Conservation (phyloP, 2,113 vertebrate genomes). For the Leucopternis melanops region DNA sequence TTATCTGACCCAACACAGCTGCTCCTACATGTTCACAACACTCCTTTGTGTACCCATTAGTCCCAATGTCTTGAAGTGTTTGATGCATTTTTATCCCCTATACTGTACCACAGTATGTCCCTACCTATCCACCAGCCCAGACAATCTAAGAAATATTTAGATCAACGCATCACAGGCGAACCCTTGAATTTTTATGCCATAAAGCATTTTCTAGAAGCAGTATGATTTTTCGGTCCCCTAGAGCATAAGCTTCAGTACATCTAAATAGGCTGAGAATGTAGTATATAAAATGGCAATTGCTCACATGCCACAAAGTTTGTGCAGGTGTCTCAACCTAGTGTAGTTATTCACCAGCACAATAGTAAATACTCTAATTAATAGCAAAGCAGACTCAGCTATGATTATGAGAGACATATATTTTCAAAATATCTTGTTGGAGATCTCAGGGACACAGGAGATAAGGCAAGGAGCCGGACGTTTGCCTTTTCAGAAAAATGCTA, state of each 20-base stretch:
- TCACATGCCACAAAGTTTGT: neutral
- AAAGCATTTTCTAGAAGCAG: neutral
- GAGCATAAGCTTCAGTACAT: neutral
- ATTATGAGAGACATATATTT: neutral
- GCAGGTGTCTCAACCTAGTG: neutral
- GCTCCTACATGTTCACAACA: neutral
- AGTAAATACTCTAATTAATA: neutral
- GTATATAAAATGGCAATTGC: neutral
- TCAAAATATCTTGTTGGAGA: neutral
- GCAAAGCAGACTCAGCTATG: neutral
- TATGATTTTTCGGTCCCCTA: neutral
- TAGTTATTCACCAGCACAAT: neutral
- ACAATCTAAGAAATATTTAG: neutral
- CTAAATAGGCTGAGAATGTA: neutral
- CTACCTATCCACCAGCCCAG: neutral
- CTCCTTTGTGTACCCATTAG: too few species aligned
- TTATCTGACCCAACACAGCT: neutral
- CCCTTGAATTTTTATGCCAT: neutral
- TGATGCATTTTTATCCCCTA: neutral
- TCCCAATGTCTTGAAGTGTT: neutral
- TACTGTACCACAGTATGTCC: neutral
- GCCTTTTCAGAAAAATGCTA: too few species aligned
- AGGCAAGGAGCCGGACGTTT: too few species aligned
- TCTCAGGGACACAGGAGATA: neutral
- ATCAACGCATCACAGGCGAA: neutral